Evolutionary conservation across 2,888 invertebrate species (phyloP).

Genomic region (Nysson spinosus): DNA sequence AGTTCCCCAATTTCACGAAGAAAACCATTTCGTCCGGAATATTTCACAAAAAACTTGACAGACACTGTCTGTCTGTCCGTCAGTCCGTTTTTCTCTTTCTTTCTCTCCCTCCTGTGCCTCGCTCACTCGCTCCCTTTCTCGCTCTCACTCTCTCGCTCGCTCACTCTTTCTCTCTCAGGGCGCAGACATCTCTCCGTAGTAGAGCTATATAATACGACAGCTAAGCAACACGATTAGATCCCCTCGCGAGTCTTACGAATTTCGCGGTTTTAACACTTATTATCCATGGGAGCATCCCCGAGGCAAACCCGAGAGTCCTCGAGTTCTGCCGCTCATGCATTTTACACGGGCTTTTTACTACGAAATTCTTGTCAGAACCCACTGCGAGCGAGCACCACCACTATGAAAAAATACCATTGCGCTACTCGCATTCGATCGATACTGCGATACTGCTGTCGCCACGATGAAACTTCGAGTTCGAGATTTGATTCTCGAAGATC

Average conservation of each 20-base stretch:
- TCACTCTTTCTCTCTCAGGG: too few relatives aligned
- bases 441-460: slow-evolving; percentile 32
- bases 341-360: slow-evolving; percentile 58
- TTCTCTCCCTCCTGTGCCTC: too few relatives aligned
- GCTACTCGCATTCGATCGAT: slow-evolving; percentile 53
- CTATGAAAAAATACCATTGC: slow-evolving; percentile 54
- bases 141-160: too few relatives aligned
- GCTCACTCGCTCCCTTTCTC: too few relatives aligned
- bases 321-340: slow-evolving; percentile 56
- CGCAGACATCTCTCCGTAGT: slow-evolving; percentile 59
- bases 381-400: slow-evolving; percentile 45
- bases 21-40: slow-evolving; percentile 55
- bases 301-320: slow-evolving; percentile 52
- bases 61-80: slow-evolving; percentile 60
- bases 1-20: slow-evolving; percentile 52
- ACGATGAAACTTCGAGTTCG: slow-evolving; percentile 14
- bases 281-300: slow-evolving; percentile 53
- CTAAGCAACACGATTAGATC: slow-evolving; percentile 54
- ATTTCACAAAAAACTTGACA: slow-evolving; percentile 50
- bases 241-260: slow-evolving; percentile 33
- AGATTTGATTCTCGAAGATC: slow-evolving; percentile 14
- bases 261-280: slow-evolving; percentile 32
- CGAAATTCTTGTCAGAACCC: slow-evolving; percentile 39
- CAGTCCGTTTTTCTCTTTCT: slow-evolving; percentile 55
- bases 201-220: slow-evolving; percentile 52